These are phyloP conservation scores for Apogon talboti DNA, from an alignment of 2,797 vertebrate genomes.

Conservation along the genomic window DNA sequence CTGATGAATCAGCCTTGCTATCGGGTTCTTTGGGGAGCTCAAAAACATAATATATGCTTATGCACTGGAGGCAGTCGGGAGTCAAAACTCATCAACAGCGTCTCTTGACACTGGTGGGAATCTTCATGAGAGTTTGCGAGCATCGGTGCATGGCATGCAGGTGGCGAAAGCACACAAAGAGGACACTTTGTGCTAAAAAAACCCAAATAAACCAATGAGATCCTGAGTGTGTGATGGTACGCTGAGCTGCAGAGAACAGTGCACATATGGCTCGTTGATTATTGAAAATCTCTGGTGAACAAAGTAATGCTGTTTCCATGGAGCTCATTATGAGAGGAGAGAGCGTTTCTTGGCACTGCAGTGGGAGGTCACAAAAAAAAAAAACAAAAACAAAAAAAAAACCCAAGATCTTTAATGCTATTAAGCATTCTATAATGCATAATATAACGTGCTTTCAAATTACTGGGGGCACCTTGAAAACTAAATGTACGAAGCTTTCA, in stretches of 20 bases:
- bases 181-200: background rate
- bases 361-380: slow-evolving; percentile 26
- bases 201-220: slow-evolving; percentile 39
- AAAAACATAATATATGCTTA: slow-evolving; percentile 54
- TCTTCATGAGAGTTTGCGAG: slow-evolving; percentile 6
- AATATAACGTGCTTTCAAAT: background rate
- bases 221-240: slow-evolving; percentile 36
- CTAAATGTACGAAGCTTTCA: background rate
- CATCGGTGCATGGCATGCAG: background rate
- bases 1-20: slow-evolving; percentile 73
- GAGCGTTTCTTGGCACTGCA: slow-evolving; percentile 17
- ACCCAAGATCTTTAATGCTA: slow-evolving; percentile 20
- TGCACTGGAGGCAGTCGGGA: slow-evolving; percentile 39
- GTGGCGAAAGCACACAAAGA: slow-evolving; percentile 15
- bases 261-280: slow-evolving; percentile 53
- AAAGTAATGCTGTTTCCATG: slow-evolving; percentile 45
- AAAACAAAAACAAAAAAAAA: slow-evolving; percentile 3
- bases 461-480: slow-evolving; percentile 20
- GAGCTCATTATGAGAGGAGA: slow-evolving; percentile 41
- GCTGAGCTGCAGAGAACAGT: slow-evolving; percentile 47
- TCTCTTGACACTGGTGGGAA: slow-evolving; percentile 13
- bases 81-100: slow-evolving; percentile 44
- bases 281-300: slow-evolving; percentile 56
- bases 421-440: slow-evolving; percentile 16
- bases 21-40: slow-evolving; percentile 47